Conservation (phyloP, 2,113 vertebrate genomes). For the Oncorhynchus nerka region DNA sequence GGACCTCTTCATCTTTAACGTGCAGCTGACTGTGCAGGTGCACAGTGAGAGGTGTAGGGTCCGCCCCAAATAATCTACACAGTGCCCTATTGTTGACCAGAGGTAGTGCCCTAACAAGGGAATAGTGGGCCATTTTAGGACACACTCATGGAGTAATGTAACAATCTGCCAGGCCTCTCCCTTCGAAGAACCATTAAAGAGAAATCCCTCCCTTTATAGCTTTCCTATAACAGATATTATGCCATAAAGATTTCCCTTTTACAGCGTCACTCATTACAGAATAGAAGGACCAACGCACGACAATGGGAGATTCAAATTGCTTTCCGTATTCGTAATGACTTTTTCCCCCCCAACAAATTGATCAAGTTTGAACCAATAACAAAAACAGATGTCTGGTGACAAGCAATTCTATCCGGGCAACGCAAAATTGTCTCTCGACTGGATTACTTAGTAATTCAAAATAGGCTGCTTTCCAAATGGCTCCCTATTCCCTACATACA, state of each 20-base stretch:
- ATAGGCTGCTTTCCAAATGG: neutral
- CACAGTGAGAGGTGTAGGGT: too few species aligned
- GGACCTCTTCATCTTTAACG: too few species aligned
- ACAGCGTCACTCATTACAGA: constrained; percentile 3
- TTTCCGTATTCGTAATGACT: neutral
- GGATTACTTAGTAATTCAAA: neutral
- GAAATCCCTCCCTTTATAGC: constrained; percentile 1
- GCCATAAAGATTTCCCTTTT: neutral
- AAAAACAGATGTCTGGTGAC: neutral
- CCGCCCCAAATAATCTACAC: too few species aligned
- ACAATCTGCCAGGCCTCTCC: neutral
- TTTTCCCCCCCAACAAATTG: constrained; percentile 1
- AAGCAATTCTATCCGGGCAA: neutral
- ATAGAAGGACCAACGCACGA: neutral
- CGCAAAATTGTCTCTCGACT: neutral
- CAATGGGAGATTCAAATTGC: neutral
- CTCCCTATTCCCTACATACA: too few species aligned
- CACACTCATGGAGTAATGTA: too few species aligned
- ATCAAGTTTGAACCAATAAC: constrained; percentile 12
- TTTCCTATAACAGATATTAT: constrained; percentile 1
- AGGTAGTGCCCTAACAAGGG: too few species aligned
- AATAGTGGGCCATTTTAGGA: too few species aligned
- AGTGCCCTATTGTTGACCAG: too few species aligned
- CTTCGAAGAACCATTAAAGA: neutral
- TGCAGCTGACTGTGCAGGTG: too few species aligned